These are phyloP conservation scores for Todiramphus chloris DNA, from an alignment of 2,113 vertebrate species.

Conservation along the genomic window DNA sequence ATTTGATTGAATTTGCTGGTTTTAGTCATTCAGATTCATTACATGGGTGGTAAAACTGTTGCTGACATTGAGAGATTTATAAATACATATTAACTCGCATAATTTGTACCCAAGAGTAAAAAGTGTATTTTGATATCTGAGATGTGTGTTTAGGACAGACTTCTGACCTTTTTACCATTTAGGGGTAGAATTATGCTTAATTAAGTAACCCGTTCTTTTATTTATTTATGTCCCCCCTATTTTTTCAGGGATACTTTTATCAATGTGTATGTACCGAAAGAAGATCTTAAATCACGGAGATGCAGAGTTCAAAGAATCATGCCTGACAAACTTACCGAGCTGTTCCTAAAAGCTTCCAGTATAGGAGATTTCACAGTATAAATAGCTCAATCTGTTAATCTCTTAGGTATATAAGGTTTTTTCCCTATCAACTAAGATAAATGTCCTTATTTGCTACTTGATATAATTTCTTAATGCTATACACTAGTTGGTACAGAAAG, in stretches of 20 bases:
- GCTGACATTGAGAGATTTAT: background rate
- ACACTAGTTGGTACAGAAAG: background rate
- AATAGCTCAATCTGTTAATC: background rate
- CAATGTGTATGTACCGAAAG: background rate
- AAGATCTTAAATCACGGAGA: background rate
- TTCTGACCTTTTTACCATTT: background rate
- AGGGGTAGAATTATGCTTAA: background rate
- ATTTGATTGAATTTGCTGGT: background rate
- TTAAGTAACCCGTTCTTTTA: background rate
- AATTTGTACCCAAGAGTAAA: background rate
- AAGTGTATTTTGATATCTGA: background rate
- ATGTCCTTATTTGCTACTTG: background rate
- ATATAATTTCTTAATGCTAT: background rate
- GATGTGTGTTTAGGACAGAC: background rate
- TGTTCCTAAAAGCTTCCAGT: background rate
- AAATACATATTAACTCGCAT: background rate
- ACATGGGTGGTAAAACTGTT: background rate
- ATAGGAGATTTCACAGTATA: background rate
- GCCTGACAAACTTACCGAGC: background rate
- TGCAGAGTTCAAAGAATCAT: background rate
- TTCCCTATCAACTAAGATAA: background rate
- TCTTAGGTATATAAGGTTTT: background rate
- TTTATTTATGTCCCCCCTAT: background rate
- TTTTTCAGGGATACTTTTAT: background rate
- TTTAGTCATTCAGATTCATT: background rate